Conservation (phyloP, 1,140 invertebrate genomes). For the Hormaphis cornu region DNA sequence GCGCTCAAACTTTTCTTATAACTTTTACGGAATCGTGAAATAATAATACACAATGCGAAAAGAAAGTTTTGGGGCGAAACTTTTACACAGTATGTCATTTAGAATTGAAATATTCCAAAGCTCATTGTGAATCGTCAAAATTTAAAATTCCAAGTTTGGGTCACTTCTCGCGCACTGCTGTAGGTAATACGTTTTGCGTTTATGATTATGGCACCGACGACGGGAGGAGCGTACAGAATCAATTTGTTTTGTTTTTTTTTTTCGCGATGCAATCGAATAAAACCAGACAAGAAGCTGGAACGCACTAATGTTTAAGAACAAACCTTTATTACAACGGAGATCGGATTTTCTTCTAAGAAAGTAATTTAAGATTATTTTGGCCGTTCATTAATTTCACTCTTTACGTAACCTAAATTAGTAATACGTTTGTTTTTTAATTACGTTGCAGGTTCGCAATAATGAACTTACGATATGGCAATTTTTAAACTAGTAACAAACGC, state of each 20-base stretch:
- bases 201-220: background rate
- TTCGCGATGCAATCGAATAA: background rate
- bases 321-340: constrained; percentile 16
- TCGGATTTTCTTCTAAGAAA: constrained; percentile 15
- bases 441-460: constrained; percentile 15
- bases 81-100: constrained; percentile 15
- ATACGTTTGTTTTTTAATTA: constrained; percentile 27
- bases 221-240: background rate
- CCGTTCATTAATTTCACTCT: constrained; percentile 16
- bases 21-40: constrained; percentile 18
- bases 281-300: background rate
- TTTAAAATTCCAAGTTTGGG: background rate
- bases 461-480: constrained; percentile 22
- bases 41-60: constrained; percentile 22
- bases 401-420: constrained; percentile 17
- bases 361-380: constrained; percentile 21
- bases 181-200: background rate
- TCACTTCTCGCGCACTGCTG: too few relatives aligned
- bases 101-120: background rate
- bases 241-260: background rate
- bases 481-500: constrained; percentile 8
- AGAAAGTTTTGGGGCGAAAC: constrained; percentile 17
- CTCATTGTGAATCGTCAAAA: background rate
- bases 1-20: constrained; percentile 10
- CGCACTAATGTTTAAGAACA: background rate